Evolutionary conservation across 2,888 invertebrate species (phyloP).

Genomic region (Schizotus pectinicornis): DNA sequence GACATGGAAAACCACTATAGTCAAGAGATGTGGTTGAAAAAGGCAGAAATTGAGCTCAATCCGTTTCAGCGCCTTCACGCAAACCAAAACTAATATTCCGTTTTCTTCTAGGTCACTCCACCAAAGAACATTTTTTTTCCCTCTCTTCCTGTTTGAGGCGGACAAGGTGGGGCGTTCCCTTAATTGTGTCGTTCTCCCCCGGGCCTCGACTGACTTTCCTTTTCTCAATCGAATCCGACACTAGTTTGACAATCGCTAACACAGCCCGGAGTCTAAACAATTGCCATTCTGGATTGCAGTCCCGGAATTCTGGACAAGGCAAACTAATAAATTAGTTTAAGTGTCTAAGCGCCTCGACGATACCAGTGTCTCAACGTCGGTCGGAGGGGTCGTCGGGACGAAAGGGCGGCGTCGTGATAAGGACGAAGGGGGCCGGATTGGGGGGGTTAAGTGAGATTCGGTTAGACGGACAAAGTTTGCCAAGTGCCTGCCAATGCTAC

Average conservation of each 20-base stretch:
- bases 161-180: too few species aligned
- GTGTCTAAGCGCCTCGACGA: constrained; percentile 18
- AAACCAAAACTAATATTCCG: too few species aligned
- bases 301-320: constrained; percentile 27
- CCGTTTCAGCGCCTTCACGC: too few species aligned
- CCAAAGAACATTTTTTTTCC: too few species aligned
- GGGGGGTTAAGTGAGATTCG: constrained; percentile 8
- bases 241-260: constrained; percentile 13
- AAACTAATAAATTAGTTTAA: constrained; percentile 32
- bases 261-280: constrained; percentile 12
- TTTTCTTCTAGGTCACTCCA: too few species aligned
- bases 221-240: not conserved
- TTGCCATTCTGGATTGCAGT: constrained; percentile 15
- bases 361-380: constrained; percentile 17
- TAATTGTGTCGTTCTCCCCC: not conserved
- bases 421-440: not conserved
- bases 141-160: too few species aligned
- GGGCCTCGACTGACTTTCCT: not conserved
- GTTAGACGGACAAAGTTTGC: constrained; percentile 12
- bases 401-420: constrained; percentile 1
- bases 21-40: too few species aligned
- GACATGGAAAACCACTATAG: too few species aligned
- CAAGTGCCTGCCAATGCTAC: constrained; percentile 11
- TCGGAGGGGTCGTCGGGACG: constrained; percentile 12
- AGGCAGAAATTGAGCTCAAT: too few species aligned